phyloP scores from a whole-genome alignment of 1,140 invertebrate genomes.

The Hyposmocoma kahamanoa region DNA sequence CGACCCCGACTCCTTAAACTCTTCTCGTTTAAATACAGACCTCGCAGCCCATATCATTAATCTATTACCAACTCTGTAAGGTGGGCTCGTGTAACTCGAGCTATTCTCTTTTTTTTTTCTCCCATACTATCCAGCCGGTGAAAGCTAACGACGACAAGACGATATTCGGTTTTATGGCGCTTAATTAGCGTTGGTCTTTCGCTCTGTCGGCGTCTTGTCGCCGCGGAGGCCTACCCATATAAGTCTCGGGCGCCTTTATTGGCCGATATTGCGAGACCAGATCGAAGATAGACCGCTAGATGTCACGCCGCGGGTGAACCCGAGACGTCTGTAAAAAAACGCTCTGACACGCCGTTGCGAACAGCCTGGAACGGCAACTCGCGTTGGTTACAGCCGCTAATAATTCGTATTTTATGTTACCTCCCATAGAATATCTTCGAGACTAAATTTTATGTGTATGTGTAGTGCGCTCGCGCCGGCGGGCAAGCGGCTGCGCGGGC shows the following conservation, averaged over 20 bases:
- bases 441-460: slow-evolving; percentile 15
- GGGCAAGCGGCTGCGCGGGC: slow-evolving; percentile 10
- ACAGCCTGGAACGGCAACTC: too few species aligned
- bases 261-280: slow-evolving; percentile 29
- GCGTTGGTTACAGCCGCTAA: too few species aligned
- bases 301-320: slow-evolving; percentile 29
- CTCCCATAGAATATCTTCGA: slow-evolving; percentile 11
- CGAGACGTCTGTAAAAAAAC: slow-evolving; percentile 28
- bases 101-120: slow-evolving; percentile 44
- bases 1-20: slow-evolving; percentile 26
- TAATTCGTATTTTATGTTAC: too few species aligned
- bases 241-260: slow-evolving; percentile 37
- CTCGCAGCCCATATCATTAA: slow-evolving; percentile 65
- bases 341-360: too few species aligned
- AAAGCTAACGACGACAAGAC: slow-evolving; percentile 48
- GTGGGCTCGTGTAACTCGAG: slow-evolving; percentile 45
- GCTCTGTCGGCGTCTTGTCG: slow-evolving; percentile 41
- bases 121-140: slow-evolving; percentile 30
- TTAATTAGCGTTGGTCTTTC: slow-evolving; percentile 64
- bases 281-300: slow-evolving; percentile 39
- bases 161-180: slow-evolving; percentile 63
- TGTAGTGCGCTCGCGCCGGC: neutral
- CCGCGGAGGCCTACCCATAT: slow-evolving; percentile 31
- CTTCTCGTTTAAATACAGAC: slow-evolving; percentile 47
- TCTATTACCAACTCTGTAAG: slow-evolving; percentile 54